Conservation (phyloP, 2,888 invertebrate genomes). For the Lordiphosa fenestrarum region DNA sequence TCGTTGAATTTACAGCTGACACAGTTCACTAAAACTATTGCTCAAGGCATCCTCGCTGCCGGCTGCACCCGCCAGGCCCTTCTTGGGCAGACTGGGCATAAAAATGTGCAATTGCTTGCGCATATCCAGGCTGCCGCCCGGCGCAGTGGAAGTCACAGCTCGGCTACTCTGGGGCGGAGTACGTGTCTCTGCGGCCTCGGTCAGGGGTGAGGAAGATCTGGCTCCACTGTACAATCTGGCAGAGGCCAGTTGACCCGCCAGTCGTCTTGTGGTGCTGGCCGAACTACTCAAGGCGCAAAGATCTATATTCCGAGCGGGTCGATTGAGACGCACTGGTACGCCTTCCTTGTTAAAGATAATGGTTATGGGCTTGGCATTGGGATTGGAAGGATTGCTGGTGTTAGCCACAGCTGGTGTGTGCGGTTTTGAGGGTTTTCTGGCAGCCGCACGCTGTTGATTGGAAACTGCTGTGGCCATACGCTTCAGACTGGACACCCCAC, state of each 20-base stretch:
- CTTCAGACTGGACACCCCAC: conserved; percentile 35
- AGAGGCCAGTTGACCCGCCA: conserved; percentile 73
- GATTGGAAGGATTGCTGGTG: conserved; percentile 20
- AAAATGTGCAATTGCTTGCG: conserved; percentile 88
- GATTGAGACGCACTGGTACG: conserved; percentile 77
- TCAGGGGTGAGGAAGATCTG: conserved; percentile 22
- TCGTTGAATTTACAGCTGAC: conserved; percentile 25
- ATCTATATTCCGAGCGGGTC: conserved; percentile 77
- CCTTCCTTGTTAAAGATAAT: conserved; percentile 79
- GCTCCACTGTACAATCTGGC: conserved; percentile 66
- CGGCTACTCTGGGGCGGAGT: conserved; percentile 62
- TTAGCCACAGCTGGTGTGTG: too few species aligned
- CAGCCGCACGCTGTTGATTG: conserved; percentile 33
- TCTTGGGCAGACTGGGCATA: conserved; percentile 85
- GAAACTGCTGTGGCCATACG: conserved; percentile 27
- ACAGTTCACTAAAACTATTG: conserved; percentile 70
- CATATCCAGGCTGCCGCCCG: conserved; percentile 55
- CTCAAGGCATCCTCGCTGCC: conserved; percentile 68
- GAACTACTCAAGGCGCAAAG: conserved; percentile 69
- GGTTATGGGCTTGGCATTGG: conserved; percentile 77
- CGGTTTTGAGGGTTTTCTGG: conserved; percentile 29
- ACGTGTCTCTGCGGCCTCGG: conserved; percentile 28
- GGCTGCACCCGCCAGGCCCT: conserved; percentile 51
- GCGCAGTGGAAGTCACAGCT: conserved; percentile 16
- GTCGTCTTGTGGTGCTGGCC: conserved; percentile 63